Base-by-base conservation (phyloP, 1,140 invertebrate genomes). In the Aphaenogaster floridana region DNA sequence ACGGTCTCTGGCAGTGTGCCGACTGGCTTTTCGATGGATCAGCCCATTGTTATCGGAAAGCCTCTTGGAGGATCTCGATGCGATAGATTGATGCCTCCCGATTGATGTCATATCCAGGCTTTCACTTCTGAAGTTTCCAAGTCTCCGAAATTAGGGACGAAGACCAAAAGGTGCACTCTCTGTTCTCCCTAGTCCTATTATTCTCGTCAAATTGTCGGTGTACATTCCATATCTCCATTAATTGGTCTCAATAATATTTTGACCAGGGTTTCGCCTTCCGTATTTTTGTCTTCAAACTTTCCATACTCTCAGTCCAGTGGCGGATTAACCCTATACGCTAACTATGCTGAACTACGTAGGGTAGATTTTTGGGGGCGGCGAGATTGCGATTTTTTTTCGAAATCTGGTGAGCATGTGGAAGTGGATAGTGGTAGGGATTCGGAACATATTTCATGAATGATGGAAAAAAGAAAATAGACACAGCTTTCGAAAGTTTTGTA, bases 221-320 rank as follows among this genome's bases (percentile, higher is more conserved):
- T 63, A 64, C 42, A 78, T 78, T 64, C 57, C 42, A 78, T 59
- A 59, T 48, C 15, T n/a, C 3, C 28, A 9, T 78, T 77, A 45
- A 48, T 21, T n/a, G 3, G 34, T 17, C 15, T 1, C 3, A 34
- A 17, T 48, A 64, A 64, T 36, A 6, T 64, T 21, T 48, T n/a
- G 17, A 64, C 28, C 15, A 50, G 11, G 45, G 8, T 2, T 50
- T 42, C 1, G 48, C 36, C 34, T 81, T 45, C n/a, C 39, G 11
- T 39, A 4, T 52, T 63, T 3, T 52, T 64, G 15, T 13, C 9
- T 69, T 8, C 36, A 36, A 8, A 13, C n/a, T 52, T 68, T 68
- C 15, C 13, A 5, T n/a, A 42, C 2, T 28, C 17, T 52, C 15
- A 61, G 8, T 13, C 34, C 1, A 13, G 28, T 28, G 28, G 28